Evolutionary conservation across 2,113 vertebrate species (phyloP), one percentile per base, ranked within the genome.

Genomic region (Notarius lentiginosus): DNA sequence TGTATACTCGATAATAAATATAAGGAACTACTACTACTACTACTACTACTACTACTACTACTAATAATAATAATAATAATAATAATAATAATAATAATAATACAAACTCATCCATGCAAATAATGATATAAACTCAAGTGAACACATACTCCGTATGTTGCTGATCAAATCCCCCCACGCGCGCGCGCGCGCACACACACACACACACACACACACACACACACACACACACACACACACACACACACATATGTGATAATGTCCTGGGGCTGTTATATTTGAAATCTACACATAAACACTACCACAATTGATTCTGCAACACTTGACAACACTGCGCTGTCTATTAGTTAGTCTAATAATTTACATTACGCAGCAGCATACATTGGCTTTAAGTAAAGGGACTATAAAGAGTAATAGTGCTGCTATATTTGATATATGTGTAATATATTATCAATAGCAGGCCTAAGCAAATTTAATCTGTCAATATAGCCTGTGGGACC

Each of bases 1-100:
- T 95, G 95, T 96, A 93, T 95, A 93, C 94, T 93, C 94, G 91
- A 94, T 94, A 94, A 94, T 95, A 95, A 95, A 95, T 93, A 92
- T 89, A 89, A 87, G 20, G 90, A 34, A 34, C 34, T 34, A 34
- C 1, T 34, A 34, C 30, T 30, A 30, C 30, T 34, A 34, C 1
- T 34, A 34, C n/a, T n/a, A n/a, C n/a, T n/a, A 34, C 34, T 34
- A 34, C 1, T 34, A 34, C 30, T 30, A 30, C 30, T 34, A 34
- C 1, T 34, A 34, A 34, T 34, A 41, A 41, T 41, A 41, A 3
- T 41, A 41, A 41, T 41, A 41, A 3, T 41, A 41, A 41, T 41
- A 41, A 2, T 41, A 41, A 2, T 41, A 41, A 41, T 41, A 41
- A 41, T 41, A 41, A 41, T 41, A 41, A 41, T 41, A 41, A 41